Percentiles rank a stretch among this genome's conserved stretches.
Conservation (phyloP, 2,113 vertebrate genomes). For the Synchiropus splendidus region DNA sequence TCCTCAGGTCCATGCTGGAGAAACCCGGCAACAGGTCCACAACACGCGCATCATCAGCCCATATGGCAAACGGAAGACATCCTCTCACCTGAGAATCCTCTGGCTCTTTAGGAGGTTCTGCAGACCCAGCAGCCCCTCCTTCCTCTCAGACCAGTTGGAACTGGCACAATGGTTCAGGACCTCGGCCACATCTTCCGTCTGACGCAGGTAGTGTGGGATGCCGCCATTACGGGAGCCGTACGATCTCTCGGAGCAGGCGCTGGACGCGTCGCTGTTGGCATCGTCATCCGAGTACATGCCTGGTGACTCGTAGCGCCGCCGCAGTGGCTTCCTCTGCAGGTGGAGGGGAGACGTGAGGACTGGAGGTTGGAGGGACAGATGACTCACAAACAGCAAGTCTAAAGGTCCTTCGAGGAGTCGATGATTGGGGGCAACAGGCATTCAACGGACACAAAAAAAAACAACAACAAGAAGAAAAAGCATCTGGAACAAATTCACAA, state of each 20-base stretch:
- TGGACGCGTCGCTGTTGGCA: slow-evolving; percentile 93
- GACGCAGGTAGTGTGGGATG: slow-evolving; percentile 89
- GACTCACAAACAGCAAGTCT: too few relatives aligned
- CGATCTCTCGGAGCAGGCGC: slow-evolving; percentile 92
- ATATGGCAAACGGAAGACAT: too few relatives aligned
- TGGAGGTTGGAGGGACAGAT: neutral
- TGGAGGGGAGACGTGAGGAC: neutral
- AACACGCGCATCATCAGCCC: too few relatives aligned
- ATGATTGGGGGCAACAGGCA: too few relatives aligned
- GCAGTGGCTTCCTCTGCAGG: slow-evolving; percentile 82
- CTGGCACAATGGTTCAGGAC: slow-evolving; percentile 97
- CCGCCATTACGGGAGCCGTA: slow-evolving; percentile 89
- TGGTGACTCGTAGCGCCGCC: slow-evolving; percentile 87
- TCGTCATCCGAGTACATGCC: slow-evolving; percentile 97
- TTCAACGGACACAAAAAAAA: too few relatives aligned
- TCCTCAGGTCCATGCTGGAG: neutral
- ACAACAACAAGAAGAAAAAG: too few relatives aligned
- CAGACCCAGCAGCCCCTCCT: slow-evolving; percentile 91
- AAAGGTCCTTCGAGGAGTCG: too few relatives aligned
- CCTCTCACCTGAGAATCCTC: slow-evolving; percentile 83
- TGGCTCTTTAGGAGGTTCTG: slow-evolving; percentile 97
- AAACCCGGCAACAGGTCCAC: neutral
- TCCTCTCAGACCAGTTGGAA: slow-evolving; percentile 97
- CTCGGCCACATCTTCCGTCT: slow-evolving; percentile 93
- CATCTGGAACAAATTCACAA: too few relatives aligned